Percentiles rank a stretch among this genome's conserved stretches.
Conservation (phyloP, 2,113 vertebrate species). For the Triplophysa siluroides region DNA sequence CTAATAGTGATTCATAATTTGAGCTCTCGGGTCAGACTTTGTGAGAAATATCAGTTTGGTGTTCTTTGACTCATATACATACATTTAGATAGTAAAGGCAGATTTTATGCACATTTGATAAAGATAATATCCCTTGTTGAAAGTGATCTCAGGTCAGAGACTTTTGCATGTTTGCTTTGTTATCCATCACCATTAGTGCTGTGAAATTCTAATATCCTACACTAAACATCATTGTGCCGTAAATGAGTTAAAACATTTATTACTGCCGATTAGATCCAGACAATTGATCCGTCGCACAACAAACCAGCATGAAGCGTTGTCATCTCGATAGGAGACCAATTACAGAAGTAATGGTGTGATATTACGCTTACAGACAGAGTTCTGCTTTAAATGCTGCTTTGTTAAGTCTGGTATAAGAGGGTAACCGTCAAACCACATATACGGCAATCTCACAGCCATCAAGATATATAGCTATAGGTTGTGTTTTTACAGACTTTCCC, state of each 20-base stretch:
- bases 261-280: conserved; percentile 5
- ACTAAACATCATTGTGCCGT: neutral
- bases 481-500: neutral
- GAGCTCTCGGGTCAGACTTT: no score
- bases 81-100: neutral
- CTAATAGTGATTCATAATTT: no score
- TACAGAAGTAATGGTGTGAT: neutral
- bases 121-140: neutral
- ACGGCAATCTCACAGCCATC: neutral
- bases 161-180: neutral
- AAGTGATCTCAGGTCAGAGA: conserved; percentile 8
- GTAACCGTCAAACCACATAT: no score
- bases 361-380: neutral
- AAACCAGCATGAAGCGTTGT: neutral
- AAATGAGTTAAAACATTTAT: neutral
- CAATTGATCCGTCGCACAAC: neutral
- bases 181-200: no score
- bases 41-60: no score
- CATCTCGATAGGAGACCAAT: conserved; percentile 1
- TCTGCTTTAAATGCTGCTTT: neutral
- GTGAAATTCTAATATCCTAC: neutral
- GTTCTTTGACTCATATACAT: no score
- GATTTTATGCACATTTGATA: neutral
- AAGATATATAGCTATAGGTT: neutral
- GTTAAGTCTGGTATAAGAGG: neutral